Evolutionary conservation across 2,888 invertebrate species (phyloP).

Genomic region (Tetranychus piercei): DNA sequence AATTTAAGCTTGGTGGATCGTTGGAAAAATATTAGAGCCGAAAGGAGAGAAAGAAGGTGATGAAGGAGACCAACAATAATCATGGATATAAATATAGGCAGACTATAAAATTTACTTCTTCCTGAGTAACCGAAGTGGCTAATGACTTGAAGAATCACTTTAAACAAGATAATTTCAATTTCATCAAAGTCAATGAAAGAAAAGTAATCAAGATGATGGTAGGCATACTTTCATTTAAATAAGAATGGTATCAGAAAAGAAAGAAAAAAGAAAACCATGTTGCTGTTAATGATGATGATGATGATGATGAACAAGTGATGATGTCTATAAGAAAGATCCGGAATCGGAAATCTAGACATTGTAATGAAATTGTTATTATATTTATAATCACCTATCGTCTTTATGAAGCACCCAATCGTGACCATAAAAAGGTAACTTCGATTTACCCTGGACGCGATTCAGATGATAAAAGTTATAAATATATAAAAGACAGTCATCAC

Average conservation of each 20-base stretch:
- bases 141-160: neutral
- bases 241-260: neutral
- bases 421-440: neutral
- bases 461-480: neutral
- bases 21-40: neutral
- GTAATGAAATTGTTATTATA: neutral
- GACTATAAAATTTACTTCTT: neutral
- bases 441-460: neutral
- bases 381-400: neutral
- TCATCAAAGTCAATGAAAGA: neutral
- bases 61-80: neutral
- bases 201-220: neutral
- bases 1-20: neutral
- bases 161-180: neutral
- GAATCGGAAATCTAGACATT: neutral
- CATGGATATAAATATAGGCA: neutral
- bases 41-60: neutral
- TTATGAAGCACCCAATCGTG: neutral
- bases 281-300: constrained; percentile 6
- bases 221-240: neutral
- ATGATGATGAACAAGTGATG: constrained; percentile 1
- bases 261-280: no score
- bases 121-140: neutral
- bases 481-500: neutral
- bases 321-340: neutral